phyloP scores from a whole-genome alignment of 2,113 vertebrate genomes.

The Ptilorrhoa leucosticta region DNA sequence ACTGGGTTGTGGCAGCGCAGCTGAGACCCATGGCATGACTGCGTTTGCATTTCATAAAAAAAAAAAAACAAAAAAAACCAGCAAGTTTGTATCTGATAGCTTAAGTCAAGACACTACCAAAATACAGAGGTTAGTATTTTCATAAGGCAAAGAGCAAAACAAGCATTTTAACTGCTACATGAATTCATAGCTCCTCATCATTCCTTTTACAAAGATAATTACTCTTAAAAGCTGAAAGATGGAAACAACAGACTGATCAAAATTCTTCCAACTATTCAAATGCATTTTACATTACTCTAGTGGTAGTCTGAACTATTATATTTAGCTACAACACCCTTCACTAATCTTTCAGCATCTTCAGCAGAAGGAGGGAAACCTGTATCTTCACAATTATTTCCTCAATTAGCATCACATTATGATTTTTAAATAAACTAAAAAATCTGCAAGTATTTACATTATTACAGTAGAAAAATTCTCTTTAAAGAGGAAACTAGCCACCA shows the following conservation, averaged over 20 bases:
- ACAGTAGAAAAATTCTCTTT: neutral
- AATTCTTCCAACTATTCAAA: neutral
- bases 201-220: neutral
- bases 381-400: neutral
- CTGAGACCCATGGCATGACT: rapidly evolving
- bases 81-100: rapidly evolving
- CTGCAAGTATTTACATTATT: neutral
- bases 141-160: neutral
- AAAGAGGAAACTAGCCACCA: neutral
- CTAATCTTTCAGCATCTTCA: neutral
- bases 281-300: neutral
- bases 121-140: neutral
- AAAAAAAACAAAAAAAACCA: neutral
- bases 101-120: neutral
- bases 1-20: rapidly evolving
- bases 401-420: neutral
- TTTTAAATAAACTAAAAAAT: neutral
- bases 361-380: neutral
- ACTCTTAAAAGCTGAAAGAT: neutral
- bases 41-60: no score
- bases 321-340: neutral
- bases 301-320: neutral
- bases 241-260: neutral
- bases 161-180: neutral
- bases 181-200: neutral